These are phyloP conservation scores for Xiphophorus hellerii DNA, from an alignment of 2,113 vertebrate species.

Conservation along the genomic window DNA sequence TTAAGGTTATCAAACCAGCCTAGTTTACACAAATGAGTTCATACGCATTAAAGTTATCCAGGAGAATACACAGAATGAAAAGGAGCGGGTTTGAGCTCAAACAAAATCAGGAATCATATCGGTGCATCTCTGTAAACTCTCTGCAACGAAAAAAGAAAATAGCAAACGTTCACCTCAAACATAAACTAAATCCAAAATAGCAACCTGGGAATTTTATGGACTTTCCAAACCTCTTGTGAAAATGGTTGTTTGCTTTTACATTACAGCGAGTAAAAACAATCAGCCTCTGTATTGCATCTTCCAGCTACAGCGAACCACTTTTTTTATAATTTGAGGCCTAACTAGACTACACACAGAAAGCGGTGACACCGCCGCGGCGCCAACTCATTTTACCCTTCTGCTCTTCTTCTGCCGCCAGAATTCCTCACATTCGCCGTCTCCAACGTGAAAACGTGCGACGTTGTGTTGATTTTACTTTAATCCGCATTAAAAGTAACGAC, in stretches of 20 bases:
- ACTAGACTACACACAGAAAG: slow-evolving; percentile 18
- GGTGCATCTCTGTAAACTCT: not conserved
- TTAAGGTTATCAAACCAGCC: not conserved
- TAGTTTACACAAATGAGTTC: not conserved
- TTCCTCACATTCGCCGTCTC: not conserved
- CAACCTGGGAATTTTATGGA: slow-evolving; percentile 18
- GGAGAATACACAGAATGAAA: not conserved
- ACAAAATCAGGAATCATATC: not conserved
- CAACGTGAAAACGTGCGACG: not conserved
- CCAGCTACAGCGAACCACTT: slow-evolving; percentile 2
- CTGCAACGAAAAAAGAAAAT: not conserved
- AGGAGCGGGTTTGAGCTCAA: not conserved
- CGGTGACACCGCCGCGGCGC: slow-evolving; percentile 12
- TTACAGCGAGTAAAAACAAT: slow-evolving; percentile 25
- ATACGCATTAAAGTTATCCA: not conserved
- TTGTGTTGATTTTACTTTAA: not conserved
- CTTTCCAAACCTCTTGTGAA: slow-evolving; percentile 38
- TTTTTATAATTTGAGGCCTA: slow-evolving; percentile 26
- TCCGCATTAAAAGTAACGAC: slow-evolving; percentile 19
- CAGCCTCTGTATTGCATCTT: slow-evolving; percentile 2
- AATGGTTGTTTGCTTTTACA: slow-evolving; percentile 20
- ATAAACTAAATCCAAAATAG: slow-evolving; percentile 18
- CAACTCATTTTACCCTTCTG: slow-evolving; percentile 2
- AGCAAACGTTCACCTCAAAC: slow-evolving; percentile 17
- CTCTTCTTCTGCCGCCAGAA: not conserved